These are phyloP conservation scores for Zalophus californianus DNA, from an alignment of 2,797 vertebrate genomes.

Conservation along the genomic window DNA sequence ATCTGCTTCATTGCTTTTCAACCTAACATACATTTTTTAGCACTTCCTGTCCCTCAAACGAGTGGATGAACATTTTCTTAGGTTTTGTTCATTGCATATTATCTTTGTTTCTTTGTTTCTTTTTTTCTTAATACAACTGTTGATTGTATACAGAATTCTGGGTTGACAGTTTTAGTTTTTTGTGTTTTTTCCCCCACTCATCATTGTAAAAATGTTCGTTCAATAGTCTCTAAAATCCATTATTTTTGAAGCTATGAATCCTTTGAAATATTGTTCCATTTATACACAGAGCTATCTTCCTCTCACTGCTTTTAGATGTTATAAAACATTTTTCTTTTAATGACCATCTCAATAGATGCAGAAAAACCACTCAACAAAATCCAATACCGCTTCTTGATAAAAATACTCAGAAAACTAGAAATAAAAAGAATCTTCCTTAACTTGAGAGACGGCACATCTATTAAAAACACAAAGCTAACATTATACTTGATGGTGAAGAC, in stretches of 20 bases:
- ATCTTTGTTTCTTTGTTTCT: background rate
- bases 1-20: background rate
- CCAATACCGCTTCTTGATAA: background rate
- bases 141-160: background rate
- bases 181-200: background rate
- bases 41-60: background rate
- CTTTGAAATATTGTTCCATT: background rate
- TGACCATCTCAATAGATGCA: background rate
- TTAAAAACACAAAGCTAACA: background rate
- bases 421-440: background rate
- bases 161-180: background rate
- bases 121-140: background rate
- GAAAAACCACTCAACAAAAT: constrained; percentile 2
- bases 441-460: background rate
- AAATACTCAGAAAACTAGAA: background rate
- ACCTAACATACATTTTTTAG: background rate
- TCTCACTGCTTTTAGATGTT: background rate
- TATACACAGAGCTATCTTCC: background rate
- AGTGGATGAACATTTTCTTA: background rate
- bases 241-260: background rate
- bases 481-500: background rate
- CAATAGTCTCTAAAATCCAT: background rate
- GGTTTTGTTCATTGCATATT: background rate
- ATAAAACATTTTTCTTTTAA: background rate
- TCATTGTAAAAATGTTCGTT: background rate